phyloP scores from a whole-genome alignment of 2,888 invertebrate genomes.

The Elmis aenea region DNA sequence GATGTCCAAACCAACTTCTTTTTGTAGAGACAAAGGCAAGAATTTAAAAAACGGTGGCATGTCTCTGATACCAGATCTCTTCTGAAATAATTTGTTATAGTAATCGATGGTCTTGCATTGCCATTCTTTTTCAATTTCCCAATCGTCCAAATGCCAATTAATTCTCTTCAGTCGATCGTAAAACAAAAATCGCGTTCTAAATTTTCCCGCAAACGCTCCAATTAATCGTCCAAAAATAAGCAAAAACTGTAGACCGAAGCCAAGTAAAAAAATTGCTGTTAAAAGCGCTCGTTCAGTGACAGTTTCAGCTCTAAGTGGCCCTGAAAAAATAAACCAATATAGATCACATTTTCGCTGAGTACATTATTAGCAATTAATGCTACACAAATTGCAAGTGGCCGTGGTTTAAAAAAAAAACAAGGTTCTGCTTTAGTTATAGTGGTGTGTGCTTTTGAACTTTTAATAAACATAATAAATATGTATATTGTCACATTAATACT shows the following conservation, averaged over 20 bases:
- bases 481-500: too few species aligned
- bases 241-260: conserved; percentile 18
- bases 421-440: too few species aligned
- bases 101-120: conserved; percentile 31
- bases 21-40: conserved; percentile 49
- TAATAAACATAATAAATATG: too few species aligned
- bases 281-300: conserved; percentile 13
- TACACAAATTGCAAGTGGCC: too few species aligned
- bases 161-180: conserved; percentile 14
- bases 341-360: too few species aligned
- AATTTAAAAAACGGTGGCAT: conserved; percentile 46
- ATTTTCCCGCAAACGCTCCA: conserved; percentile 16
- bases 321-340: conserved; percentile 10
- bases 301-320: conserved; percentile 9
- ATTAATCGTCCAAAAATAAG: conserved; percentile 21
- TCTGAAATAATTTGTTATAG: conserved; percentile 52
- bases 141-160: conserved; percentile 12
- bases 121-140: conserved; percentile 14
- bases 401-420: too few species aligned
- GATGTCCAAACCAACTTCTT: too few species aligned
- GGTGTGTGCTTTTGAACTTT: too few species aligned
- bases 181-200: conserved; percentile 19
- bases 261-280: conserved; percentile 15
- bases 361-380: too few species aligned
- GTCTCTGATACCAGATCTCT: conserved; percentile 48